A percentile compares a stretch with the other conserved stretches of the same genome.
Conservation (phyloP, 2,113 vertebrate genomes). For the Dasyprocta punctata region DNA sequence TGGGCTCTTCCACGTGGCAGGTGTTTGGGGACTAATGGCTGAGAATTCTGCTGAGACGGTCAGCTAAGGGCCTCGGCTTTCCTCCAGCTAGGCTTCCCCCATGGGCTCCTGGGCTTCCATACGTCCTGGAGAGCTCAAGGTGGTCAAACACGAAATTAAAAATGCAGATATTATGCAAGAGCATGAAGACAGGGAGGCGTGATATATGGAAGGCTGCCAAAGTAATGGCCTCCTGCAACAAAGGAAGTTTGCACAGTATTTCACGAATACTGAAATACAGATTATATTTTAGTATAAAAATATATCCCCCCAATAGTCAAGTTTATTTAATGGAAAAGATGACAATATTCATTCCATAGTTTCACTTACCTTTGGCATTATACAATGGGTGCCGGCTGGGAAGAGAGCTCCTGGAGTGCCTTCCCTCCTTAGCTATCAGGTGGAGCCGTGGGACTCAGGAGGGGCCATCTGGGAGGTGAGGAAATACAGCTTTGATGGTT, state of each 20-base stretch:
- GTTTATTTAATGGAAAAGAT: background rate
- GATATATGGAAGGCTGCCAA: background rate
- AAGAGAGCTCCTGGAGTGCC: background rate
- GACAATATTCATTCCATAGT: background rate
- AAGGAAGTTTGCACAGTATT: background rate
- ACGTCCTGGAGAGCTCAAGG: background rate
- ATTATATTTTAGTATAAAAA: background rate
- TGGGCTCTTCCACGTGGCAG: background rate
- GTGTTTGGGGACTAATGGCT: background rate
- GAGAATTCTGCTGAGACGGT: background rate
- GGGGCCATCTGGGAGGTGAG: background rate
- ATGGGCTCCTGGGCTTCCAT: background rate
- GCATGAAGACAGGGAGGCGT: background rate
- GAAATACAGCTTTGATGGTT: background rate
- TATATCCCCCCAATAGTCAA: background rate
- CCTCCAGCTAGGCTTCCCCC: background rate
- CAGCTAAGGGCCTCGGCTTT: background rate
- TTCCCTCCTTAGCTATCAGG: background rate
- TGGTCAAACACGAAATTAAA: background rate
- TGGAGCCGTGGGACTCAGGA: background rate
- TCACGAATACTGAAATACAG: background rate
- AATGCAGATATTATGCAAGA: background rate
- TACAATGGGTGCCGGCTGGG: background rate
- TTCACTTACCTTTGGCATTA: background rate
- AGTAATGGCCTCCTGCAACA: background rate